These are phyloP conservation scores for Danio jaintianensis DNA, from an alignment of 2,797 vertebrate species.

Conservation along the genomic window DNA sequence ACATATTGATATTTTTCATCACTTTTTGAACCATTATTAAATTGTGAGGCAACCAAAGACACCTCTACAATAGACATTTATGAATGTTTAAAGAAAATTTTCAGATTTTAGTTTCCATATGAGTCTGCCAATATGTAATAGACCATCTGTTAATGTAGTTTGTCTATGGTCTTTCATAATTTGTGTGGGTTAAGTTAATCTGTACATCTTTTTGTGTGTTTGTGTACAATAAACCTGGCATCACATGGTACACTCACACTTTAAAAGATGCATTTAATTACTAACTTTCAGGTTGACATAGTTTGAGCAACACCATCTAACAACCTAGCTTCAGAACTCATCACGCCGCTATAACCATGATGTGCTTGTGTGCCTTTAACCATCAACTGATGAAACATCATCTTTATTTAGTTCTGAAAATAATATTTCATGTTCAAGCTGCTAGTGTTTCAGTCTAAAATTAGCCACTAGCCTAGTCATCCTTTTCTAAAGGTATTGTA, in stretches of 20 bases:
- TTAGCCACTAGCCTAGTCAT: constrained; percentile 37
- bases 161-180: constrained; percentile 35
- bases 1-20: too few species aligned
- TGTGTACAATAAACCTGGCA: constrained; percentile 17
- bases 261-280: constrained; percentile 26
- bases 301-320: constrained; percentile 48
- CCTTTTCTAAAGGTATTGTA: not conserved
- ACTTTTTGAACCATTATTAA: too few species aligned
- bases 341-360: constrained; percentile 52
- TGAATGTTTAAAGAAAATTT: too few species aligned
- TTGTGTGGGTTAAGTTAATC: constrained; percentile 39
- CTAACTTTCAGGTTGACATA: constrained; percentile 30
- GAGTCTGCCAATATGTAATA: too few species aligned
- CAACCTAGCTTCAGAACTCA: constrained; percentile 12
- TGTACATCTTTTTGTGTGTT: constrained; percentile 37
- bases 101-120: too few species aligned
- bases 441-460: constrained; percentile 65
- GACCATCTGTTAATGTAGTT: not conserved
- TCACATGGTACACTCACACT: not conserved
- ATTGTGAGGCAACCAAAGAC: too few species aligned
- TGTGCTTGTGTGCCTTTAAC: constrained; percentile 67
- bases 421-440: constrained; percentile 31
- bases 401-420: constrained; percentile 30
- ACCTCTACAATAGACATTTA: too few species aligned
- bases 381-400: constrained; percentile 19